Conservation (phyloP, 2,797 vertebrate species). For the Neomorphus geoffroyi region DNA sequence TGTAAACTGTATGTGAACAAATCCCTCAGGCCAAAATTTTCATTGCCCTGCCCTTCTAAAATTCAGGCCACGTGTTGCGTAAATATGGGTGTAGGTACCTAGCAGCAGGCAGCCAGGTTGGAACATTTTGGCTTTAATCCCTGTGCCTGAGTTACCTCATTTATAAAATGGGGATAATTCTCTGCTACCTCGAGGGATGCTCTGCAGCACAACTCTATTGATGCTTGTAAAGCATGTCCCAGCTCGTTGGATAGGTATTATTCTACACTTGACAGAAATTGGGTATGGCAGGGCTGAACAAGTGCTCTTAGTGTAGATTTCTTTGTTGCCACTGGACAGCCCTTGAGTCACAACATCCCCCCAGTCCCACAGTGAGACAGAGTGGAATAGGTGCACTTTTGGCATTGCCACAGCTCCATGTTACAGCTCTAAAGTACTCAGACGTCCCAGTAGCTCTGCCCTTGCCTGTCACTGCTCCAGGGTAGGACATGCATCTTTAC, state of each 20-base stretch:
- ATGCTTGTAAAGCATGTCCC: slow-evolving; percentile 43
- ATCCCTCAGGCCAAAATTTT: slow-evolving; percentile 65
- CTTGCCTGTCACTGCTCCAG: background rate
- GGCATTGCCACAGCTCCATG: background rate
- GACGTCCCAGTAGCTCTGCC: background rate
- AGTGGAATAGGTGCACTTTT: background rate
- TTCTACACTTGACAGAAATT: slow-evolving; percentile 38
- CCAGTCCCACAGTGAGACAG: background rate
- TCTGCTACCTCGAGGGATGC: slow-evolving; percentile 66
- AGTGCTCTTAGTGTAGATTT: slow-evolving; percentile 22
- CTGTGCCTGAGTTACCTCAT: slow-evolving; percentile 51
- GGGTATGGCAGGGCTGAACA: background rate
- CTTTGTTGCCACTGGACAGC: background rate
- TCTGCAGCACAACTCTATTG: slow-evolving; percentile 36
- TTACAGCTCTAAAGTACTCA: background rate
- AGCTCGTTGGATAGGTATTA: slow-evolving; percentile 42
- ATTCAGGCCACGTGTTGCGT: slow-evolving; percentile 59
- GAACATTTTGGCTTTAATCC: slow-evolving; percentile 58
- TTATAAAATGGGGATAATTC: slow-evolving; percentile 65
- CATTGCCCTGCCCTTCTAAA: slow-evolving; percentile 62
- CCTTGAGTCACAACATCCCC: background rate
- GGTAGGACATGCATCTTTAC: background rate
- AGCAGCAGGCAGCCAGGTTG: slow-evolving; percentile 44
- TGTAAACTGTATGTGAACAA: slow-evolving; percentile 44
- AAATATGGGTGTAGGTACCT: slow-evolving; percentile 54